These are phyloP conservation scores for Ectobius pallidus DNA, from an alignment of 2,888 invertebrate genomes.

Conservation along the genomic window DNA sequence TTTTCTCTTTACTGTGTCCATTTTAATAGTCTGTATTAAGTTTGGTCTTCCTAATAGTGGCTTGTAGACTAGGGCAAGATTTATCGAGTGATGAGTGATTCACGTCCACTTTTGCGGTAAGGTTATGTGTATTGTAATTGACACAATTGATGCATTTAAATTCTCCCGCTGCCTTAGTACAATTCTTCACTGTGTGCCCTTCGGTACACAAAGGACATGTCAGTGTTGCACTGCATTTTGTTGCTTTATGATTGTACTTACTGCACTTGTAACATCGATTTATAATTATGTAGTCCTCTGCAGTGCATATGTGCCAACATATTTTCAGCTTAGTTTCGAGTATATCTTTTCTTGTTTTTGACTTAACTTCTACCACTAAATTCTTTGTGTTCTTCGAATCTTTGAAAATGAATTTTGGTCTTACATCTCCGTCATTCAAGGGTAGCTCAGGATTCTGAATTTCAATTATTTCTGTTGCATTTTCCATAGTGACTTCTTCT, in stretches of 20 bases:
- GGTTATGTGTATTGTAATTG: background rate
- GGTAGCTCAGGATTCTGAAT: background rate
- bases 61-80: background rate
- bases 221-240: background rate
- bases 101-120: background rate
- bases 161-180: background rate
- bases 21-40: background rate
- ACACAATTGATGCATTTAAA: background rate
- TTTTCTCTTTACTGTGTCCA: background rate
- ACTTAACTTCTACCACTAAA: background rate
- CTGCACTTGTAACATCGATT: background rate
- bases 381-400: constrained; percentile 1
- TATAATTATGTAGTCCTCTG: background rate
- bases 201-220: background rate
- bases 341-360: background rate
- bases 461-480: background rate
- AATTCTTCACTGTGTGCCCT: background rate
- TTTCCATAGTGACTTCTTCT: background rate
- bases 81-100: background rate
- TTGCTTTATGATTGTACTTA: constrained; percentile 7
- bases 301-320: background rate
- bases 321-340: background rate
- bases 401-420: constrained; percentile 10
- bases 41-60: background rate
- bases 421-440: background rate